phyloP scores from a whole-genome alignment of 2,888 invertebrate species.

The Scaptomyza reducta region DNA sequence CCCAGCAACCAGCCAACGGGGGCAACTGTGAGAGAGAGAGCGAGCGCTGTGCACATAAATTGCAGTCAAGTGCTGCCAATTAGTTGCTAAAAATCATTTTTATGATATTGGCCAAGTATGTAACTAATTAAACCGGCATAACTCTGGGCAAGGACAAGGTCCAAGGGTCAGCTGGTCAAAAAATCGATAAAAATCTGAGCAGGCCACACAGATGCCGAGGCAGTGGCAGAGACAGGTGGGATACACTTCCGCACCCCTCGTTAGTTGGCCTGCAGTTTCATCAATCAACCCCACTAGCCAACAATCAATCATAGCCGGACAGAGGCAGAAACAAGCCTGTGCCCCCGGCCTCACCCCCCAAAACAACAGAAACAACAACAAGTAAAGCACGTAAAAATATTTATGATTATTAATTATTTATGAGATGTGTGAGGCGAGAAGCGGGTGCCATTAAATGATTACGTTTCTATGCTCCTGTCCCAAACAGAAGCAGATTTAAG shows the following conservation, averaged over 20 bases:
- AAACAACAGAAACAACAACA: conserved; percentile 4
- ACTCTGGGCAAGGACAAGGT: conserved; percentile 29
- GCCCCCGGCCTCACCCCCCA: no score
- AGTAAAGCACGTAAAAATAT: conserved; percentile 57
- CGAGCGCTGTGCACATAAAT: conserved; percentile 55
- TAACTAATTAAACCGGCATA: conserved; percentile 62
- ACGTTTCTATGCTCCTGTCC: conserved; percentile 28
- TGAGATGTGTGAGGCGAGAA: conserved; percentile 45
- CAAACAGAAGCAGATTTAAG: conserved; percentile 7
- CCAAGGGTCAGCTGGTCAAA: conserved; percentile 20
- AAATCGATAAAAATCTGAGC: conserved; percentile 44
- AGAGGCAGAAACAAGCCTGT: background rate
- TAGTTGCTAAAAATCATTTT: conserved; percentile 76
- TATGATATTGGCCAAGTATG: conserved; percentile 66
- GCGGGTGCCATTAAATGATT: conserved; percentile 70
- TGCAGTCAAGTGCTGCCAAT: conserved; percentile 78
- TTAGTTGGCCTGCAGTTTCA: conserved; percentile 50
- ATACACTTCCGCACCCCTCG: background rate
- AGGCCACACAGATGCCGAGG: background rate
- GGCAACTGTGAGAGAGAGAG: conserved; percentile 7
- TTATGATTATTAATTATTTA: conserved; percentile 76
- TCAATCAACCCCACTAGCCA: conserved; percentile 61
- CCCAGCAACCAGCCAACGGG: background rate
- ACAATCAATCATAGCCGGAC: conserved; percentile 69
- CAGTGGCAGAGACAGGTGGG: conserved; percentile 10